Conservation (phyloP, 2,113 vertebrate species). For the Acrocephalus kingi region DNA sequence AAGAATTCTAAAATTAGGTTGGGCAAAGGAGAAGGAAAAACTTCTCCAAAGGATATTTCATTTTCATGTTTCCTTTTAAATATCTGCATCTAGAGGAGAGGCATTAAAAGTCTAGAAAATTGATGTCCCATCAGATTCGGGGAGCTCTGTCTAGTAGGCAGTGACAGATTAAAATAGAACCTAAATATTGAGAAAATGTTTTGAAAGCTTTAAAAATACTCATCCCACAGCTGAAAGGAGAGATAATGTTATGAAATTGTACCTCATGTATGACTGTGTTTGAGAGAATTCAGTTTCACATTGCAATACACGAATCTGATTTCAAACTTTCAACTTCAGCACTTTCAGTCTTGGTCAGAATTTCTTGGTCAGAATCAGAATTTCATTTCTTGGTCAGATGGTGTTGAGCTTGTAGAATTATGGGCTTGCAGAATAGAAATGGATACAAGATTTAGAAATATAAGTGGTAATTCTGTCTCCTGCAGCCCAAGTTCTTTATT, state of each 20-base stretch:
- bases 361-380: not conserved
- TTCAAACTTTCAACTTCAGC: not conserved
- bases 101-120: not conserved
- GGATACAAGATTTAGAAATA: not conserved
- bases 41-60: not conserved
- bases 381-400: not conserved
- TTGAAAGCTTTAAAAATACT: conserved; percentile 3
- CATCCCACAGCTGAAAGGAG: not conserved
- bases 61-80: not conserved
- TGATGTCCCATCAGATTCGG: not conserved
- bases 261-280: not conserved
- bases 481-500: not conserved
- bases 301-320: not conserved
- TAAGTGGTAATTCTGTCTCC: not conserved
- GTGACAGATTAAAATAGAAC: not conserved
- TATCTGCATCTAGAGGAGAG: not conserved
- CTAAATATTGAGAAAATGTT: not conserved
- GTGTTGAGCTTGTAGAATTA: not conserved
- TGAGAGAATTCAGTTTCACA: not conserved
- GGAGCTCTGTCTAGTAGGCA: not conserved
- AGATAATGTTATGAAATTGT: not conserved
- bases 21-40: not conserved
- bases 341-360: not conserved
- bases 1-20: not conserved
- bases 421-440: not conserved